Evolutionary conservation across 2,113 vertebrate species (phyloP).

Genomic region (Paraplagusia blochii): DNA sequence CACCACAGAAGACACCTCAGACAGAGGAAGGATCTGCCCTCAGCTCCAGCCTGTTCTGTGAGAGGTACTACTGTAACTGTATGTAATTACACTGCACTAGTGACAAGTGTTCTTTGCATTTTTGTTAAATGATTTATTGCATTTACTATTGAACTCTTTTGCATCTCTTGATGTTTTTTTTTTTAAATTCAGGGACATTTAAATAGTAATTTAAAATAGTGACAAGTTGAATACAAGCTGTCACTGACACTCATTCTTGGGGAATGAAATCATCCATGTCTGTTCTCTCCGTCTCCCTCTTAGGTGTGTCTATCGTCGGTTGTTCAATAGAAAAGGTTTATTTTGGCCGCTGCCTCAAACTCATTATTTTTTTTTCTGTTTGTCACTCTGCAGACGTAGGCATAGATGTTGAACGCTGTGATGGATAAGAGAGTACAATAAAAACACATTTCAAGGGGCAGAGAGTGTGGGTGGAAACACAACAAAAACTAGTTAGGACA

Average conservation of each 20-base stretch:
- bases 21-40: conserved; percentile 67
- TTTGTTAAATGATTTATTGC: neutral
- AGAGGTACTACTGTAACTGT: conserved; percentile 76
- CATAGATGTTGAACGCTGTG: conserved; percentile 9
- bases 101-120: conserved; percentile 1
- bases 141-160: neutral
- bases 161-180: neutral
- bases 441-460: conserved; percentile 26
- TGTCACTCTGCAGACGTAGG: neutral
- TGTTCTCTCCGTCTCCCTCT: conserved; percentile 21
- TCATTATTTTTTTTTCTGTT: conserved; percentile 26
- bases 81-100: neutral
- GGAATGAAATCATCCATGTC: conserved; percentile 19
- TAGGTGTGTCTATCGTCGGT: conserved; percentile 40
- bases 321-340: conserved; percentile 33
- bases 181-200: neutral
- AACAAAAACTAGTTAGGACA: conserved; percentile 68
- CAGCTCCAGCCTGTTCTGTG: conserved; percentile 76
- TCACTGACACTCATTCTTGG: conserved; percentile 26
- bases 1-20: conserved; percentile 72
- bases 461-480: conserved; percentile 50
- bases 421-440: conserved; percentile 27
- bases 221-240: neutral
- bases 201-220: conserved; percentile 4
- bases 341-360: conserved; percentile 28